Conservation (phyloP, 2,113 vertebrate species). For the Sphaerodactylus townsendi region DNA sequence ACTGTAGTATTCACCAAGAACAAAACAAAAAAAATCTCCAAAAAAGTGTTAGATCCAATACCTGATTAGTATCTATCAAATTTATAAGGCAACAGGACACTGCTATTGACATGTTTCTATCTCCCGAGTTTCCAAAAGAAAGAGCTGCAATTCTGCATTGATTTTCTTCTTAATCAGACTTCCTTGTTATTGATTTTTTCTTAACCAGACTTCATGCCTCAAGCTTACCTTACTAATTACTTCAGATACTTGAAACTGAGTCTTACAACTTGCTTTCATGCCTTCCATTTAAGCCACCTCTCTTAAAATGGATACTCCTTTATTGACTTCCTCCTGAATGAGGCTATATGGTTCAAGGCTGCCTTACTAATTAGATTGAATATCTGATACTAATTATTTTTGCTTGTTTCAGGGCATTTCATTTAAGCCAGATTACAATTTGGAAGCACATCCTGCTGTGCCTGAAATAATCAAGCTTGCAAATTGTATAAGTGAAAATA, state of each 20-base stretch:
- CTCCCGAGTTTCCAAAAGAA: neutral
- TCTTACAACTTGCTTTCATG: slow-evolving; percentile 16
- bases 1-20: neutral
- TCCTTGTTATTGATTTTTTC: slow-evolving; percentile 21
- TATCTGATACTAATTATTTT: slow-evolving; percentile 37
- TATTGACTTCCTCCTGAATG: slow-evolving; percentile 25
- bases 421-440: slow-evolving; percentile 35
- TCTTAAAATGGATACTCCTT: slow-evolving; percentile 23
- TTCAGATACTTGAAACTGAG: slow-evolving; percentile 29
- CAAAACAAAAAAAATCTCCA: neutral
- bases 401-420: slow-evolving; percentile 30
- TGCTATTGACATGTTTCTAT: neutral
- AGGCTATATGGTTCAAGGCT: slow-evolving; percentile 21
- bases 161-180: slow-evolving; percentile 29
- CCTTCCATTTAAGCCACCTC: slow-evolving; percentile 15
- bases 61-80: neutral
- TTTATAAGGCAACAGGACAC: neutral
- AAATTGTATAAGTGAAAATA: slow-evolving; percentile 15
- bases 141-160: slow-evolving; percentile 3
- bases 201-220: slow-evolving; percentile 37
- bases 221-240: slow-evolving; percentile 36
- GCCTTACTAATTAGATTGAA: slow-evolving; percentile 32
- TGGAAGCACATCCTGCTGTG: slow-evolving; percentile 19
- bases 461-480: slow-evolving; percentile 29
- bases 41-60: neutral